Base-by-base conservation (phyloP, 2,113 vertebrate genomes). In the Alexandromys fortis region DNA sequence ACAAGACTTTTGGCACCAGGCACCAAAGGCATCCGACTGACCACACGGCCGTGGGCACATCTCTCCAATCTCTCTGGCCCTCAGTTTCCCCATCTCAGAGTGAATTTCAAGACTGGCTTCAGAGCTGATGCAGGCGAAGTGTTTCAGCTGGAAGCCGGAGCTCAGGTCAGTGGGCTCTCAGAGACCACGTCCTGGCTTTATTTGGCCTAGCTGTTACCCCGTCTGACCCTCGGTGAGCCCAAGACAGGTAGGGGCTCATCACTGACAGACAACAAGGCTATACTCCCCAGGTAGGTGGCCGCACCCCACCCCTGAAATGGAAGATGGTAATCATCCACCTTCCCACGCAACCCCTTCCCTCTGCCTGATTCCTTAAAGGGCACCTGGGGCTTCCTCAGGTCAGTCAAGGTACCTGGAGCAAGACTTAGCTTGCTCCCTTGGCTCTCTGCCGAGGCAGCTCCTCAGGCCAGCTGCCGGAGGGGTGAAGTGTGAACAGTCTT, bases 371-470 rank as follows among this genome's bases (percentile, higher is more conserved):
- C 61, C 82, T 90, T 4, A 9, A 67, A 70, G 95, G 89, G 95
- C 58, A 38, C 78, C 47, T 45, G 63, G 94, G 95, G 89, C 95
- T 91, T 72, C 30, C 35, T 88, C 17, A 68, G 94, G 67, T 97
- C 85, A 89, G 89, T 77, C 65, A 79, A 75, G 85, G 90, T 73
- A 94, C 82, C 77, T 86, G 89, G 92, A 65, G 49, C 78, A 68
- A 73, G 81, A 92, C 52, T n/a, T 45, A 65, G 91, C 92, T 49
- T 47, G 33, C 42, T 83, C 55, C 38, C 8, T 67, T 21, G 13
- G 22, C 35, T 52, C 73, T 63, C 49, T 72, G 67, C 61, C 86
- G 52, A 52, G 83, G 42, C 68, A 87, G 90, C 26, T 90, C 52
- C 73, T 19, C 17, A 30, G 4, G 78, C 49, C 35, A 58, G 85